Evolutionary conservation across 2,797 vertebrate genomes (phyloP).

Genomic region (Myripristis murdjan): DNA sequence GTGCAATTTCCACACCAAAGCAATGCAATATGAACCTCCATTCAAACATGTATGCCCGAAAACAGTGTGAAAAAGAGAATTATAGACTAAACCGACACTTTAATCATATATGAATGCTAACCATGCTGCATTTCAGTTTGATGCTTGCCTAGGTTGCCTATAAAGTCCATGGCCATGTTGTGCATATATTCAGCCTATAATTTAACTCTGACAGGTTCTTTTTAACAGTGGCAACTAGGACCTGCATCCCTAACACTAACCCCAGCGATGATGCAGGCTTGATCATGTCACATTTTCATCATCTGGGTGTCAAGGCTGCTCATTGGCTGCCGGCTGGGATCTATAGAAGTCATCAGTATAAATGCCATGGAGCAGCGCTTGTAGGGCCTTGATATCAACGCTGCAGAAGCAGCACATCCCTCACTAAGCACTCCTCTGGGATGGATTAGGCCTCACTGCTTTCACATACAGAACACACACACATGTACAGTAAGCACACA

Average conservation of each 20-base stretch:
- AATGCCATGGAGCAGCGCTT: constrained; percentile 50
- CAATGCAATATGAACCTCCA: constrained; percentile 23
- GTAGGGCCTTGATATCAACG: constrained; percentile 59
- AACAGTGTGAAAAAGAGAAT: constrained; percentile 22
- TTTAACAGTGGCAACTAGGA: constrained; percentile 31
- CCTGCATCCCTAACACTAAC: constrained; percentile 30
- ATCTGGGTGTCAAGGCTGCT: constrained; percentile 72
- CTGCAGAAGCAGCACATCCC: constrained; percentile 67
- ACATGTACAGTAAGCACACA: constrained; percentile 11
- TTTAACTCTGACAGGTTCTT: constrained; percentile 30
- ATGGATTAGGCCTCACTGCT: constrained; percentile 67
- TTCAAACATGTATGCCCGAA: constrained; percentile 40
- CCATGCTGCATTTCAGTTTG: constrained; percentile 18
- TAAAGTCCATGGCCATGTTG: constrained; percentile 28
- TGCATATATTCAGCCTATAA: constrained; percentile 37
- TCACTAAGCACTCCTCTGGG: constrained; percentile 75
- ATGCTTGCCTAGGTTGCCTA: constrained; percentile 1
- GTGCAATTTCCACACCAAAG: constrained; percentile 53
- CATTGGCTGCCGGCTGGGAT: constrained; percentile 56
- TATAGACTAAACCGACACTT: constrained; percentile 10
- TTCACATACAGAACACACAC: constrained; percentile 50
- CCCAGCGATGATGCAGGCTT: constrained; percentile 37
- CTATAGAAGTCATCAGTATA: constrained; percentile 72
- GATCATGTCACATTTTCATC: constrained; percentile 74
- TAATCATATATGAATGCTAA: constrained; percentile 51